phyloP scores from a whole-genome alignment of 2,797 vertebrate species.

The Etheostoma perlongum region DNA sequence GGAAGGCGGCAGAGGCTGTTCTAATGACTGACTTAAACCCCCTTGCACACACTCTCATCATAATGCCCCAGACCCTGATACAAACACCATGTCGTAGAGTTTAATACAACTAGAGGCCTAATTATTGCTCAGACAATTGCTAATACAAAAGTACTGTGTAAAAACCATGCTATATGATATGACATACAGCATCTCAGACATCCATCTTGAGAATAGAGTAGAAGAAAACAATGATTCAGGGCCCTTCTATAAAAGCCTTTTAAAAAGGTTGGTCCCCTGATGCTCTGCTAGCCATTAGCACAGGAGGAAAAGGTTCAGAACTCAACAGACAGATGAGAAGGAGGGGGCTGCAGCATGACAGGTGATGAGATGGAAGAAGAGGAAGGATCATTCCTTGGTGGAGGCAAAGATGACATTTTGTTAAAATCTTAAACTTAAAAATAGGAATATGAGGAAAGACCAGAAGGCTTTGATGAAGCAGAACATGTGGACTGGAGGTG shows the following conservation, averaged over 20 bases:
- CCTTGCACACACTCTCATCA: background rate
- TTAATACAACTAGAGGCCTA: background rate
- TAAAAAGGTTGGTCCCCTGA: constrained; percentile 54
- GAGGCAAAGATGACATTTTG: background rate
- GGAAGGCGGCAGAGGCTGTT: constrained; percentile 1
- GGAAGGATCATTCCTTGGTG: background rate
- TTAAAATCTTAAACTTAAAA: constrained; percentile 1
- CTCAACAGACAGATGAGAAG: constrained; percentile 31
- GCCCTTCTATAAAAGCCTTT: constrained; percentile 51
- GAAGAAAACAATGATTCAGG: constrained; percentile 36
- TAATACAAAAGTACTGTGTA: background rate
- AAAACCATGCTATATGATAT: background rate
- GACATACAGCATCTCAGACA: background rate
- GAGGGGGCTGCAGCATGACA: constrained; percentile 21
- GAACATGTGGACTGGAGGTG: constrained; percentile 25
- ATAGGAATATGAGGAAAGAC: constrained; percentile 8
- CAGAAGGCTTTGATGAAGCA: constrained; percentile 2
- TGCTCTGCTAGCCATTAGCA: constrained; percentile 60
- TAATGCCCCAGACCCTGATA: background rate
- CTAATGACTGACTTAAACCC: background rate
- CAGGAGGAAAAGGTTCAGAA: constrained; percentile 23
- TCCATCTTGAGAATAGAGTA: background rate
- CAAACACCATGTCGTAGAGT: background rate
- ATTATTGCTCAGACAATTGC: background rate
- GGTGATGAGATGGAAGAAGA: constrained; percentile 41